A percentile compares a stretch with the other conserved stretches of the same genome.
These are phyloP conservation scores for Galago senegalensis DNA, from an alignment of 2,797 vertebrate species.

Conservation along the genomic window DNA sequence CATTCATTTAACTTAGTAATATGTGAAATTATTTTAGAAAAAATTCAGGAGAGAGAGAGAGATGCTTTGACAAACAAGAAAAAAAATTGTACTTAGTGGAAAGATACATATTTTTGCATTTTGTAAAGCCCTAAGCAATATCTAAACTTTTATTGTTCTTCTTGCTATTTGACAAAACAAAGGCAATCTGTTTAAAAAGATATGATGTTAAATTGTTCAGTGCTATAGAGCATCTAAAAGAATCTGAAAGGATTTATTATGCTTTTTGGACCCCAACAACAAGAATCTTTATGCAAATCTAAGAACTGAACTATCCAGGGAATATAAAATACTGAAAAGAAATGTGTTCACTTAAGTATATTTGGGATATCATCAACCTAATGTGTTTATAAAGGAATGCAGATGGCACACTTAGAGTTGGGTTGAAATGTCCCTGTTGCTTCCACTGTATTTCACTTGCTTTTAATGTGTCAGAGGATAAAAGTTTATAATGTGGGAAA, in stretches of 20 bases:
- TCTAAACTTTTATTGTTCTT: conserved; percentile 50
- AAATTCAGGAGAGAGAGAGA: neutral
- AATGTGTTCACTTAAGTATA: conserved; percentile 4
- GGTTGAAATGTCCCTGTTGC: neutral
- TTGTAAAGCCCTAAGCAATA: neutral
- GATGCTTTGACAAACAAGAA: neutral
- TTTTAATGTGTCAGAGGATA: conserved; percentile 55
- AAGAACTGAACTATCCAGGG: neutral
- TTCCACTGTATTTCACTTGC: neutral
- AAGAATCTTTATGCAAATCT: conserved; percentile 62
- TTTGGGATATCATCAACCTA: neutral
- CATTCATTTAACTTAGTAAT: conserved; percentile 6
- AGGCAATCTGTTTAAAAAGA: conserved; percentile 68
- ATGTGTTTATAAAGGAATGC: neutral
- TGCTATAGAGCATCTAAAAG: conserved; percentile 53
- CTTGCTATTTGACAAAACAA: conserved; percentile 70
- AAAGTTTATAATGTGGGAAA: neutral
- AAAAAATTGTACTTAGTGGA: neutral
- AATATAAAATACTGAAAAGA: conserved; percentile 55
- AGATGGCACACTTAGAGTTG: neutral
- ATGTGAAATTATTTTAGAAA: conserved; percentile 50
- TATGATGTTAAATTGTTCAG: conserved; percentile 73
- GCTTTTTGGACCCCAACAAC: conserved; percentile 19
- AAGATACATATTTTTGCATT: conserved; percentile 6
- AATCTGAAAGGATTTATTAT: conserved; percentile 71